Base-by-base conservation (phyloP, 2,797 vertebrate species). In the Sphenodon punctatus region DNA sequence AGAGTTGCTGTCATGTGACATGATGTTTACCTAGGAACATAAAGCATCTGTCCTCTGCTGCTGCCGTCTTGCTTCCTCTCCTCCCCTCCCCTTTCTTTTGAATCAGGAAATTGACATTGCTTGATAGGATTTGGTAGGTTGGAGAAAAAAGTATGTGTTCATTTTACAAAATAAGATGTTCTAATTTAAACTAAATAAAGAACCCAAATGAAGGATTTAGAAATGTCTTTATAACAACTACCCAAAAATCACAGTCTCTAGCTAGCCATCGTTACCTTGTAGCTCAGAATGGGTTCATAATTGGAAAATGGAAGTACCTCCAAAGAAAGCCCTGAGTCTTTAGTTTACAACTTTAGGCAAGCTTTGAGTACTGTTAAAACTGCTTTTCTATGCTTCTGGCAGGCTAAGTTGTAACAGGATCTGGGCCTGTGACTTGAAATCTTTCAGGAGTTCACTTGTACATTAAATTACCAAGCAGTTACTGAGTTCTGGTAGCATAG, bases 41-140 rank as follows among this genome's bases (percentile, higher is more conserved):
- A 59, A 48, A 43, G 32, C 16, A 23, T 46, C 65, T 67, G 27
- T 3, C 1, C 36, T 78, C 71, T 38, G 56, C n/a, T 16, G 8
- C 49, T 15, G 4, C 34, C 58, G 10, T 45, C 51, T 64, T 63
- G 49, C 42, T 60, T 42, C 38, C 80, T 71, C 9, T 63, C 1
- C 39, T 63, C 84, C 73, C 2, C 3, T 0, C 30, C 30, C 17
- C 1, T 7, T 4, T 34, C 38, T 80, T 70, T 39, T 5, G 22
- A 3, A 0, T 48, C 20, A 55, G 25, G 30, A 38, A 66, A 66
- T 25, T 0, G 5, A 11, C 15, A 12, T 0, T 0, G 7, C 11
- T 5, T 51, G n/a, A 46, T 85, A 68, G n/a, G n/a, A n/a, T n/a
- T n/a, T n/a, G n/a, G n/a, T n/a, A n/a, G n/a, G n/a, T n/a, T n/a